These are phyloP conservation scores for Lethenteron reissneri DNA, from an alignment of 2,113 vertebrate genomes.

Conservation along the genomic window DNA sequence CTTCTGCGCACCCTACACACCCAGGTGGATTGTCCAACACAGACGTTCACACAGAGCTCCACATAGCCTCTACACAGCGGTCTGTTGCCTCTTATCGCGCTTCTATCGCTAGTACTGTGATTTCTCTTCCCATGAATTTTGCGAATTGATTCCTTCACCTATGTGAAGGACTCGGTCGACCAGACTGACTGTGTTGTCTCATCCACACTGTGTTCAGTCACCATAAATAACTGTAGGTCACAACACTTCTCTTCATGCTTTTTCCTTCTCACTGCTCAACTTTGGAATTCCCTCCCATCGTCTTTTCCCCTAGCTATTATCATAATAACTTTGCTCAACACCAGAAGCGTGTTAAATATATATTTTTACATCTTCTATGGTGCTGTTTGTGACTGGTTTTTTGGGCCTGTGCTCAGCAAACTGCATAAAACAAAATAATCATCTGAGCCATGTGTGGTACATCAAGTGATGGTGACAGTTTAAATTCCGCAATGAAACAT, in stretches of 20 bases:
- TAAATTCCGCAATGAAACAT: background rate
- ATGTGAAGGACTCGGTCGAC: background rate
- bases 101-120: background rate
- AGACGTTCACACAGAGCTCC: background rate
- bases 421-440: background rate
- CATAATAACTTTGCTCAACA: too few relatives aligned
- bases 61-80: background rate
- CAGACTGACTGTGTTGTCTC: background rate
- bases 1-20: constrained; percentile 55
- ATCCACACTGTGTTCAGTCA: too few relatives aligned
- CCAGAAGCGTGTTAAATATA: too few relatives aligned
- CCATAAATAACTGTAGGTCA: too few relatives aligned
- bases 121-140: background rate
- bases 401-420: too few relatives aligned
- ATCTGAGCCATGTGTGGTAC: background rate
- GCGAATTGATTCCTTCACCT: background rate
- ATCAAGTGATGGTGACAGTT: background rate
- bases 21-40: constrained; percentile 28
- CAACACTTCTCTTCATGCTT: too few relatives aligned
- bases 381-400: too few relatives aligned
- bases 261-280: too few relatives aligned
- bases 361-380: too few relatives aligned
- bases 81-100: background rate
- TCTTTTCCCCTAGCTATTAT: too few relatives aligned
- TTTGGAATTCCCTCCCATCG: too few relatives aligned